Evolutionary conservation across 2,113 vertebrate species (phyloP), one percentile per base, ranked within the genome.

Genomic region (Nicator chloris): DNA sequence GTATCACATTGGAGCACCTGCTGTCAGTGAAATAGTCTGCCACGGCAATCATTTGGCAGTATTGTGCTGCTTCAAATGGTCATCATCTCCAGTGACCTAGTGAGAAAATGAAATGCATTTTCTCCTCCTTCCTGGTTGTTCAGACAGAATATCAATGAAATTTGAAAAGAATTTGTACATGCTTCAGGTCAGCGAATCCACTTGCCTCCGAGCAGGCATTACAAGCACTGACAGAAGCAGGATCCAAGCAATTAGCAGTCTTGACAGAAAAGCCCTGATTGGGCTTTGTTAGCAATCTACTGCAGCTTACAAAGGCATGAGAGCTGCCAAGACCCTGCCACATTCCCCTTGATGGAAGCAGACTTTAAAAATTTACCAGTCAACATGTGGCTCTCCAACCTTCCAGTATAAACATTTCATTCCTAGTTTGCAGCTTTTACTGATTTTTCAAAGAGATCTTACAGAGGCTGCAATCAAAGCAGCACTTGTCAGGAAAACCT

Each of bases 1-100:
- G 70, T 50, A 76, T 56, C 86, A 66, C 54, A 15, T 1, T 11
- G 81, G 70, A 96, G 77, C 61, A 57, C 94, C 95, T 95, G 90
- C 97, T 97, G 97, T 17, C 95, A 94, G 21, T 60, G 59, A 90
- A 96, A 97, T 33, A 71, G 86, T 82, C 79, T 97, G 94, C 80
- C 80, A 18, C 47, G 82, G 68, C n/a, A 94, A 60, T 92, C 92
- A 94, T 57, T 56, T 60, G 73, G 39, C 44, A 56, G 85, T 49
- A 70, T 30, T 93, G 66, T 90, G 90, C 44, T 86, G 40, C 68
- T 95, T 95, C 90, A 96, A 95, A 97, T 53, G 87, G 91, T 85
- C 86, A 82, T 70, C 59, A 27, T 96, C 73, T 91, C 82, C 79
- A 92, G 63, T 44, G 66, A 77, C 91, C 76, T 33, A 64, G 83